phyloP scores from a whole-genome alignment of 1,140 invertebrate genomes.

The Zaprionus ornatus region DNA sequence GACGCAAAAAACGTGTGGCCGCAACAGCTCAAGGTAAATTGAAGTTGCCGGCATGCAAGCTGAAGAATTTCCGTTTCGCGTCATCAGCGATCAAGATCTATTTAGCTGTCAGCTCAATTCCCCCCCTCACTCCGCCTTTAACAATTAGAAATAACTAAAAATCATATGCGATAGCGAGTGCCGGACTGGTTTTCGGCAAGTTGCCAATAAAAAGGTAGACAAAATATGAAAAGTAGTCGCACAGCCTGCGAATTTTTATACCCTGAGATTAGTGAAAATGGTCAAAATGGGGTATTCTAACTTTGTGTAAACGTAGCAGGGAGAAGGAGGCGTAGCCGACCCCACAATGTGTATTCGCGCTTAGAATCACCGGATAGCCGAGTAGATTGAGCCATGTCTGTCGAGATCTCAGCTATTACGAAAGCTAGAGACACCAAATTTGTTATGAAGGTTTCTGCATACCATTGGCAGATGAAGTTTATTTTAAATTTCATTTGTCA shows the following conservation, averaged over 20 bases:
- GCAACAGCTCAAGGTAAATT: constrained; percentile 38
- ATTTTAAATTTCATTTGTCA: no score
- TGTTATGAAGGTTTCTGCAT: no score
- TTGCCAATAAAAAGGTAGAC: constrained; percentile 20
- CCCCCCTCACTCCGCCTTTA: not conserved
- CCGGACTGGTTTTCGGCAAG: constrained; percentile 58
- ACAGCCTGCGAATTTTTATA: constrained; percentile 29
- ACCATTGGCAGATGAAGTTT: no score
- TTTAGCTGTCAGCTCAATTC: constrained; percentile 2
- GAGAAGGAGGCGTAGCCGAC: no score
- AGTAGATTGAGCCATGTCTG: no score
- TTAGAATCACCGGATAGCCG: no score
- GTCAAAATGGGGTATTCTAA: no score
- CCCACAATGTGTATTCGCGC: no score
- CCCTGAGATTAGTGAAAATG: no score
- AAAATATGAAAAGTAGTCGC: constrained; percentile 27
- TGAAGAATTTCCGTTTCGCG: constrained; percentile 63
- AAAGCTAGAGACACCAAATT: no score
- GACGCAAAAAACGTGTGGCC: constrained; percentile 24
- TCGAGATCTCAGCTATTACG: no score
- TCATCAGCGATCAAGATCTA: constrained; percentile 31
- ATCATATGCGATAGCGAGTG: constrained; percentile 46
- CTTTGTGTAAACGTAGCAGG: no score
- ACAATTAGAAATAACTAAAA: constrained; percentile 49
- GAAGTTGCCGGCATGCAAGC: constrained; percentile 27